phyloP scores from a whole-genome alignment of 2,888 invertebrate genomes.

The Scaptomyza parva region DNA sequence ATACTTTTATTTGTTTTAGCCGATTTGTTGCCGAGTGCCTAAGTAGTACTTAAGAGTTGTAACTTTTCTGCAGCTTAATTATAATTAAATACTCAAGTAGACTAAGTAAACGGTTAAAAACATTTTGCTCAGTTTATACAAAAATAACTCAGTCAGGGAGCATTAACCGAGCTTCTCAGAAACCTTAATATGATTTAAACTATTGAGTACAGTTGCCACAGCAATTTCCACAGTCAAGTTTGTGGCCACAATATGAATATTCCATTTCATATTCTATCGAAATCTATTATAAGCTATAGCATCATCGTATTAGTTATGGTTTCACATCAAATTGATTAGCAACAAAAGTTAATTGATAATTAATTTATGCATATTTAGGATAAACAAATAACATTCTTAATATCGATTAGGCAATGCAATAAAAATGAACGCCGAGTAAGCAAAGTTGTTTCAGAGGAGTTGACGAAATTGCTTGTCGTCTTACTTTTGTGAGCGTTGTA shows the following conservation, averaged over 20 bases:
- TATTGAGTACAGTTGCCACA: not conserved
- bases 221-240: not conserved
- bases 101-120: slow-evolving; percentile 3
- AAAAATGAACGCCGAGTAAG: not conserved
- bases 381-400: not conserved
- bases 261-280: not conserved
- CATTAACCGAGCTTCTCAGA: not conserved
- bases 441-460: not conserved
- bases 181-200: not conserved
- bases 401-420: not conserved
- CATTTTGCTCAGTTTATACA: not conserved
- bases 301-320: not conserved
- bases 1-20: slow-evolving; percentile 31
- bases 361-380: not conserved
- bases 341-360: too few relatives aligned
- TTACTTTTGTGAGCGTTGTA: not conserved
- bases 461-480: not conserved
- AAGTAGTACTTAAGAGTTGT: slow-evolving; percentile 17
- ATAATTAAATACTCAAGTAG: slow-evolving; percentile 45
- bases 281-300: not conserved
- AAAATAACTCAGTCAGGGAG: not conserved
- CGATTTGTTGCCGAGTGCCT: slow-evolving; percentile 46
- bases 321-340: not conserved
- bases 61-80: slow-evolving; percentile 41
- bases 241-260: not conserved